Conservation (phyloP, 1,140 invertebrate species). For the Hyphantria cunea region DNA sequence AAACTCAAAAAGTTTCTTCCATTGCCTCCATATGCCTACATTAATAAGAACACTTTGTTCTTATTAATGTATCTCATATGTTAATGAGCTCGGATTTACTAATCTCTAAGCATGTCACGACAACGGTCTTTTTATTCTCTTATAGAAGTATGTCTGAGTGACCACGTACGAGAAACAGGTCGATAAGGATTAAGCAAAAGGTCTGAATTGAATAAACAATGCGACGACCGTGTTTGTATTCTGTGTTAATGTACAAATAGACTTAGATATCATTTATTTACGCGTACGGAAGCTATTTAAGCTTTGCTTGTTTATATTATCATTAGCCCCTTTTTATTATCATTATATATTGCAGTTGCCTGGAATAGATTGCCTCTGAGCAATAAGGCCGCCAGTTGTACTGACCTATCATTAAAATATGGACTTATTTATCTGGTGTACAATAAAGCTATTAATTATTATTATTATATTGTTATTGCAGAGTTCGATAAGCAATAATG, state of each 20-base stretch:
- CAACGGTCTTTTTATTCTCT: neutral
- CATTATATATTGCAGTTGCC: too few relatives aligned
- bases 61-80: slow-evolving; percentile 1
- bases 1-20: neutral
- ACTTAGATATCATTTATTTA: slow-evolving; percentile 47
- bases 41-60: neutral
- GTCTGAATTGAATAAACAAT: slow-evolving; percentile 52
- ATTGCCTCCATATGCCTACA: neutral
- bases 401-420: too few relatives aligned
- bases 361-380: too few relatives aligned
- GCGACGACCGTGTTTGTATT: slow-evolving; percentile 34
- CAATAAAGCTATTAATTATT: slow-evolving; percentile 4
- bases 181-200: slow-evolving; percentile 53
- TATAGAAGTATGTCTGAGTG: slow-evolving; percentile 2
- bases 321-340: slow-evolving; percentile 3
- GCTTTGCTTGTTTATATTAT: slow-evolving; percentile 2
- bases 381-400: too few relatives aligned
- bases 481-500: too few relatives aligned
- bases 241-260: slow-evolving; percentile 46
- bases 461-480: neutral
- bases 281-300: slow-evolving; percentile 26
- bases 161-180: slow-evolving; percentile 31
- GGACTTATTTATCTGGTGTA: too few relatives aligned
- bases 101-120: slow-evolving; percentile 9
- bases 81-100: neutral